Evolutionary conservation across 2,797 vertebrate species (phyloP).

Genomic region (Cephalopachus bancanus): DNA sequence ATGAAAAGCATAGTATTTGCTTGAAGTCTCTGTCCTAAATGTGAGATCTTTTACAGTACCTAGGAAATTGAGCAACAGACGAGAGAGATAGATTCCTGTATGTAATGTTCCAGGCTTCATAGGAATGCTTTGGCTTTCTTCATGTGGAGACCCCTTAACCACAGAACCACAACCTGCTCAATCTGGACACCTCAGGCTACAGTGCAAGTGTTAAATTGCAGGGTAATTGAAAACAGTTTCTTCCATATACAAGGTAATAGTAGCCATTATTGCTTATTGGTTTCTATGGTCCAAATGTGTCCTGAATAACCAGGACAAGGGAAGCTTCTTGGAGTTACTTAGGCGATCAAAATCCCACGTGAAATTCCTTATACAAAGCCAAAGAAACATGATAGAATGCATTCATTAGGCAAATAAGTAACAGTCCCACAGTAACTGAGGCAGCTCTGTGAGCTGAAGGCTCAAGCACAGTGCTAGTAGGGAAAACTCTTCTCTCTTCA

Average conservation of each 20-base stretch:
- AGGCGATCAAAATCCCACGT: neutral
- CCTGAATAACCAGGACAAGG: neutral
- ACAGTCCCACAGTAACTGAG: neutral
- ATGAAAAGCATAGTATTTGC: neutral
- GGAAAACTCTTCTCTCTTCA: neutral
- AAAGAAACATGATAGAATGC: slow-evolving; percentile 27
- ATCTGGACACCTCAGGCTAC: neutral
- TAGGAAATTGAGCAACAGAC: neutral
- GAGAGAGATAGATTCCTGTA: neutral
- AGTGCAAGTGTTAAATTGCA: neutral
- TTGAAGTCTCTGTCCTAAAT: neutral
- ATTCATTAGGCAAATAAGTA: neutral
- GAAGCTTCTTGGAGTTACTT: neutral
- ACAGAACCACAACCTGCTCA: neutral
- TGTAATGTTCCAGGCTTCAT: neutral
- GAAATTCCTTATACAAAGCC: neutral
- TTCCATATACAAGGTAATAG: neutral
- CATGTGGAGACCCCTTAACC: neutral
- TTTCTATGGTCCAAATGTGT: slow-evolving; percentile 2
- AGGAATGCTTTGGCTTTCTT: neutral
- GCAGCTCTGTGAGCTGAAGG: neutral
- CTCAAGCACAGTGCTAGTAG: neutral
- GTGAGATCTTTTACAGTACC: neutral
- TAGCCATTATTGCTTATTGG: slow-evolving; percentile 40
- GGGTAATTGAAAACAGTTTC: slow-evolving; percentile 6